Conservation (phyloP, 2,888 invertebrate species). For the Catocala nupta region DNA sequence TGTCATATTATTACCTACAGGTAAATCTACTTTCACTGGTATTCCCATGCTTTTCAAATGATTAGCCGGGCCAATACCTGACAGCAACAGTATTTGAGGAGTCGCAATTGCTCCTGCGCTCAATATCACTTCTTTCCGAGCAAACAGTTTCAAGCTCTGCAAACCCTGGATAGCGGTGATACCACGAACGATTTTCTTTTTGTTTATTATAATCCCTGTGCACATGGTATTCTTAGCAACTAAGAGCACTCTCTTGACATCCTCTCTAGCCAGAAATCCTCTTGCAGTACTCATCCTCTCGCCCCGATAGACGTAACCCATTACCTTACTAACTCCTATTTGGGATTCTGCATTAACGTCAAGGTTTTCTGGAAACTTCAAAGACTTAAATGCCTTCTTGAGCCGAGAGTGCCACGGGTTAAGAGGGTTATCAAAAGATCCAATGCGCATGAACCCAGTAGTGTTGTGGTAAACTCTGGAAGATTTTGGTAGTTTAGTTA, state of each 20-base stretch:
- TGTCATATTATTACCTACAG: slow-evolving; percentile 68
- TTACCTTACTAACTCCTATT: slow-evolving; percentile 63
- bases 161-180: slow-evolving; percentile 53
- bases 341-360: slow-evolving; percentile 70
- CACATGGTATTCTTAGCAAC: slow-evolving; percentile 64
- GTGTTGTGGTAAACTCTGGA: slow-evolving; percentile 71
- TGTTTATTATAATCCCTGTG: slow-evolving; percentile 64
- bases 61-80: slow-evolving; percentile 68
- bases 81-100: slow-evolving; percentile 71
- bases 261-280: slow-evolving; percentile 59
- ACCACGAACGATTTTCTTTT: slow-evolving; percentile 57
- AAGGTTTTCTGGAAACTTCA: slow-evolving; percentile 63
- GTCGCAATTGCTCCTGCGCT: slow-evolving; percentile 71
- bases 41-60: slow-evolving; percentile 61
- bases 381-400: slow-evolving; percentile 50
- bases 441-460: slow-evolving; percentile 61
- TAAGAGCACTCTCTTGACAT: slow-evolving; percentile 55
- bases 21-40: slow-evolving; percentile 56
- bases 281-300: slow-evolving; percentile 69
- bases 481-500: slow-evolving; percentile 56
- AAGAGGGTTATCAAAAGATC: slow-evolving; percentile 58
- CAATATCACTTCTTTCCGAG: slow-evolving; percentile 66
- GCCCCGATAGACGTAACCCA: slow-evolving; percentile 64
- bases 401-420: slow-evolving; percentile 68
- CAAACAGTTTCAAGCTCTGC: slow-evolving; percentile 51